phyloP scores from a whole-genome alignment of 2,888 invertebrate species.

The Branchellion lobata region DNA sequence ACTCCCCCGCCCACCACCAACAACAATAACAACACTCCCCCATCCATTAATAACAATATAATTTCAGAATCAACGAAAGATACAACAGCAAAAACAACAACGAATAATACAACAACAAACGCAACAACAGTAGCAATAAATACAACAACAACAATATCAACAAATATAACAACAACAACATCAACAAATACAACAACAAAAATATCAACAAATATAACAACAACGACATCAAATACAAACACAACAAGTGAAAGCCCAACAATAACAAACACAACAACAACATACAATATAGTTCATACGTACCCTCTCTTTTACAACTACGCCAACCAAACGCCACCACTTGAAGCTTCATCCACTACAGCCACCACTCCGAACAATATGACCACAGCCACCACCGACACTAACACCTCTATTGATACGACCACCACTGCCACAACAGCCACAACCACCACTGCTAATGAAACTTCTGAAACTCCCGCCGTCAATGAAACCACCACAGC shows the following conservation, averaged over 20 bases:
- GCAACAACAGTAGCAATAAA: neutral
- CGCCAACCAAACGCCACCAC: neutral
- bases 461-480: neutral
- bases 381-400: neutral
- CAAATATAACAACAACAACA: neutral
- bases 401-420: neutral
- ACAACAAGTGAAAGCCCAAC: neutral
- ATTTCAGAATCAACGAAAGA: no score
- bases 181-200: neutral
- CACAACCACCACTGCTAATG: neutral
- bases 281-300: neutral
- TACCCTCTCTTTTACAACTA: neutral
- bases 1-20: neutral
- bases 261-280: neutral
- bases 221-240: neutral
- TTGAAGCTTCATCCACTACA: neutral
- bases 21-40: neutral
- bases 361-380: neutral
- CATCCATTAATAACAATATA: neutral
- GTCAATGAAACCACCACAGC: neutral
- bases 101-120: neutral
- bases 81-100: neutral
- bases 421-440: no score
- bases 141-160: neutral
- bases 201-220: neutral